Base-by-base conservation (phyloP, 2,888 invertebrate genomes). In the Hipparchia semele region DNA sequence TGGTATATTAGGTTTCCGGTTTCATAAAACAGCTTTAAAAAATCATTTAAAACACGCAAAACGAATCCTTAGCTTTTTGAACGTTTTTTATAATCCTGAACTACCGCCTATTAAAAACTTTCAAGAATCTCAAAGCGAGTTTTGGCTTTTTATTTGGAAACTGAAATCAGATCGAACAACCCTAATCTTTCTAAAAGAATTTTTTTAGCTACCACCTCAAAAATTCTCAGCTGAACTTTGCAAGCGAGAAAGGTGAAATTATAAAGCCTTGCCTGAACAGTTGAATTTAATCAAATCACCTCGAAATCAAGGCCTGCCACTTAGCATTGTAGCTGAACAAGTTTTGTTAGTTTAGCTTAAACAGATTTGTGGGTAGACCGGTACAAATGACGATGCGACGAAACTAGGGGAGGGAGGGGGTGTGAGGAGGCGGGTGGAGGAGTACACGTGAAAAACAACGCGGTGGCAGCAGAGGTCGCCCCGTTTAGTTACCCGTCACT, bases 401-500 rank as follows among this genome's bases (percentile, higher is more conserved):
- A 61, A 67, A 60, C 59, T 33, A 56, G 70, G 70, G 64, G 23
- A 0, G 13, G 6, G 64, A 72, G 73, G 72, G 73, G 75, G 56
- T 13, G 58, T 4, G 3, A 23, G 9, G 33, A 49, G 39, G 39
- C 5, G 67, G 7, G 45, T 23, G 9, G 70, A 68, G 73, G 74
- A 73, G 74, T 39, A 75, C 75, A 58, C 73, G 75, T 77, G 75
- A 79, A 77, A 79, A 88, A 87, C 83, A 87, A 83, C 85, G 86
- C 78, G 87, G 85, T 74, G 72, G 69, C 74, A 78, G 77, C 68
- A 75, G 79, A 78, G 84, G 81, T 85, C 84, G 80, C 81, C 80
- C 80, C 83, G 77, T 84, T 89, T 88, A 87, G 86, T 89, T 79
- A 82, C 79, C 78, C 80, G 86, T 86, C 86, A 84, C 84, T 80